phyloP scores from a whole-genome alignment of 2,797 vertebrate genomes.

The Pterois miles region DNA sequence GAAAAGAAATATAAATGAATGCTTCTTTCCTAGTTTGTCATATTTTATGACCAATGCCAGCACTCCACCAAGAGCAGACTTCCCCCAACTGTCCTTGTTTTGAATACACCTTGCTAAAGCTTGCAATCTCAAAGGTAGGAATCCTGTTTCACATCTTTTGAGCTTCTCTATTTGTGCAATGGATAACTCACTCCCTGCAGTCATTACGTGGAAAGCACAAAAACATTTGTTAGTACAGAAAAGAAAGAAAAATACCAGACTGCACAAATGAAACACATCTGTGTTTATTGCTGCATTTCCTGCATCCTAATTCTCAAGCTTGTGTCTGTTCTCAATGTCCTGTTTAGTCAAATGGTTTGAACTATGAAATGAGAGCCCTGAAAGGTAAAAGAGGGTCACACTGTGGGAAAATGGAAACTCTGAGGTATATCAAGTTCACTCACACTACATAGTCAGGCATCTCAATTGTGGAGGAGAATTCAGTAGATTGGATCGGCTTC shows the following conservation, averaged over 20 bases:
- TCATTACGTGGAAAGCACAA: not conserved
- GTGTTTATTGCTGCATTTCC: slow-evolving; percentile 12
- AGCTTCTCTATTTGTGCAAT: not conserved
- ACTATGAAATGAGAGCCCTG: not conserved
- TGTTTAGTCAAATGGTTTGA: not conserved
- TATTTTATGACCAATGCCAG: not conserved
- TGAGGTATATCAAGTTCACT: slow-evolving; percentile 67
- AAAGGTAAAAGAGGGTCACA: not conserved
- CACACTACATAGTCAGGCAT: slow-evolving; percentile 89
- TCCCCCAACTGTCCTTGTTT: not conserved
- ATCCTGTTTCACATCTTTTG: not conserved
- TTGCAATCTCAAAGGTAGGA: not conserved
- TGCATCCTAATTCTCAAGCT: not conserved
- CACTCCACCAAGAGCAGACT: not conserved
- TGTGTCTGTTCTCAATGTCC: not conserved
- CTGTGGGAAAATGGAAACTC: not conserved
- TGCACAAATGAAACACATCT: not conserved
- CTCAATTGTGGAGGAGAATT: slow-evolving; percentile 83
- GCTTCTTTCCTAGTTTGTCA: not conserved
- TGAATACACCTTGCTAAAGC: not conserved
- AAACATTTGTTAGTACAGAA: not conserved
- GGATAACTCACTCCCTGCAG: not conserved
- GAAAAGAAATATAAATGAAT: not conserved
- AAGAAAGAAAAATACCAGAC: not conserved
- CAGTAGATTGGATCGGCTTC: slow-evolving; percentile 78